Evolutionary conservation across 2,113 vertebrate genomes (phyloP), one percentile per base, ranked within the genome.

Genomic region (Leuciscus idus): DNA sequence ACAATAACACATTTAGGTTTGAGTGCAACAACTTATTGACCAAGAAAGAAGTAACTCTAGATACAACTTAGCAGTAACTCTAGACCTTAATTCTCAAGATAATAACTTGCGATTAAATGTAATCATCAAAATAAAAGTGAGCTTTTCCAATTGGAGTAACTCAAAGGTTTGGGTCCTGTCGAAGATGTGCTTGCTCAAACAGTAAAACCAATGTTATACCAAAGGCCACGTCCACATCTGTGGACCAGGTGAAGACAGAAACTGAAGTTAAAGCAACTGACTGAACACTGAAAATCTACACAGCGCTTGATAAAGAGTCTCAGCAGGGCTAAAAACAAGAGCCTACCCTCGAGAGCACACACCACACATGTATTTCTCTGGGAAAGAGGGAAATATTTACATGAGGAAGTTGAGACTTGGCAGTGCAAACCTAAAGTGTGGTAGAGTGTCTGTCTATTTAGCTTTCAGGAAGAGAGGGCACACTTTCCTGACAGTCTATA

Each of bases 211-310:
- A 59, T 73, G 1, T 30, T 39, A 28, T 50, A n/a, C 12, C 46
- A 8, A 21, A 43, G 77, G 81, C 77, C 6, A 39, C 30, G 33
- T 87, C 50, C 84, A 90, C 92, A 92, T 93, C 89, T 93, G 91
- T 74, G 75, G 36, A 46, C 64, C 90, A 93, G 89, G 90, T 92
- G 86, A 88, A 87, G 68, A 72, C 26, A 81, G 81, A 33, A 61
- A 76, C 66, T 64, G 10, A 23, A 78, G 84, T 76, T 43, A 77
- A 81, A 78, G 73, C 76, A 55, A 8, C 2, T 26, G 55, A 57
- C 19, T 70, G 8, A 84, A 19, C 33, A 30, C 17, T 48, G 50
- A 52, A 86, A 89, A 86, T 2, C 33, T 66, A 68, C 85, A 79
- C 83, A 66, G n/a, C 0, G 46, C n/a, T 62, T 62, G 68, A 64